Base-by-base conservation (phyloP, 2,888 invertebrate genomes). In the Elgonia sp. region DNA sequence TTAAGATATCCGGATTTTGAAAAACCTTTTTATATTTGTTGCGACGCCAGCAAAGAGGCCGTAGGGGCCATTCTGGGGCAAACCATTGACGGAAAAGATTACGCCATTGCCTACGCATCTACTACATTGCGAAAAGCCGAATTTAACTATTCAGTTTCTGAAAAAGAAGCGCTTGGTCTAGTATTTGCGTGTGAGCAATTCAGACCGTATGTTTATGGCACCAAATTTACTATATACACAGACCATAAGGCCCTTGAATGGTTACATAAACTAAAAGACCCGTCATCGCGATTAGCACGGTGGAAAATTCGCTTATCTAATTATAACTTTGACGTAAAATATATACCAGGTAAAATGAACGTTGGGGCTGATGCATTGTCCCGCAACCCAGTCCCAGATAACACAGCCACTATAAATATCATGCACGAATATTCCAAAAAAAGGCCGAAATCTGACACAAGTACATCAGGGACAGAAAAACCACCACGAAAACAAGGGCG, bases 221-320 rank as follows among this genome's bases (percentile, higher is more conserved):
- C 55, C 0, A 69, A 55, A 37, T 88, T 88, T 39, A 85, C 70
- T 21, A 10, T 87, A n/a, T 75, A 84, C 1, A 89, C 89, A 0
- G 89, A 89, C 18, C 89, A 89, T 29, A 62, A 84, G 55, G 85
- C 88, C 0, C 18, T 89, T 12, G 79, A 84, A 46, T 0, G 70
- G 77, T 12, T 42, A 42, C 8, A 42, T 42, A 42, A 42, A 42
- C 8, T 42, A 0, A 87, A 89, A 12, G 73, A 82, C 18, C 72
- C 82, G 0, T 57, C 21, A 21, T 82, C 82, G 0, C 18, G 73
- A 12, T n/a, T 73, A 1, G 40, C 73, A 5, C 39, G 53, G 16
- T 82, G 82, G 82, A 42, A 42, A 42, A 42, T 42, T 9, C 7
- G 42, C 7, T 12, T 42, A 42, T 42, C 42, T 7, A 12, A 42